These are phyloP conservation scores for Hymenopus coronatus DNA, from an alignment of 2,888 invertebrate genomes.

Conservation along the genomic window DNA sequence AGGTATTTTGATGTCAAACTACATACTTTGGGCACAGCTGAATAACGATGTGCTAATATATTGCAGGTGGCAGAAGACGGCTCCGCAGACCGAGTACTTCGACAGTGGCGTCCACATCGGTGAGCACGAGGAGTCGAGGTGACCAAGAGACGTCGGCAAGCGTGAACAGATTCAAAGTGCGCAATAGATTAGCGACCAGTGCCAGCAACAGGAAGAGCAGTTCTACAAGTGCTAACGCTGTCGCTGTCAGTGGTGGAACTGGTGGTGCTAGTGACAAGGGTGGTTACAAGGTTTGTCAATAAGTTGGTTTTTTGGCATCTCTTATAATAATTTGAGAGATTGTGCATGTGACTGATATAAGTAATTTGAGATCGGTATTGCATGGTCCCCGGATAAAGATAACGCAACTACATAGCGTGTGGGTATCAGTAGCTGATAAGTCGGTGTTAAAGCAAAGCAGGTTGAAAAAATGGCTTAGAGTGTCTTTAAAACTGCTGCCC, in stretches of 20 bases:
- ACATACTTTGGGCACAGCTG: too few relatives aligned
- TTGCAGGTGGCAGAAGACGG: constrained; percentile 3
- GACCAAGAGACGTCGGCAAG: constrained; percentile 62
- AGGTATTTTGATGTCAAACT: too few relatives aligned
- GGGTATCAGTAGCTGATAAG: too few relatives aligned
- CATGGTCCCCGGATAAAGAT: too few relatives aligned
- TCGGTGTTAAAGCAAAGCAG: too few relatives aligned
- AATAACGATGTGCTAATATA: not conserved
- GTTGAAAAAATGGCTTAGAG: too few relatives aligned
- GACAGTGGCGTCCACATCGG: constrained; percentile 49
- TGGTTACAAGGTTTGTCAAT: constrained; percentile 61
- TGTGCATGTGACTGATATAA: too few relatives aligned
- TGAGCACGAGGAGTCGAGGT: constrained; percentile 50
- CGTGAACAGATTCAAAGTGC: constrained; percentile 63
- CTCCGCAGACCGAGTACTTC: constrained; percentile 59
- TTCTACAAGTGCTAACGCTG: constrained; percentile 55
- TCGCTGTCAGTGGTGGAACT: constrained; percentile 62
- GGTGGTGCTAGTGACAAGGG: constrained; percentile 62
- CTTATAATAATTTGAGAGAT: too few relatives aligned
- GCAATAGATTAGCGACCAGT: constrained; percentile 49
- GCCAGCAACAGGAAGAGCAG: constrained; percentile 52
- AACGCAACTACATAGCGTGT: too few relatives aligned
- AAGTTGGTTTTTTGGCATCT: too few relatives aligned
- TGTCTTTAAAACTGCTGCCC: too few relatives aligned
- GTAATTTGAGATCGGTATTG: too few relatives aligned